These are phyloP conservation scores for Pampus argenteus DNA, from an alignment of 2,797 vertebrate species.

Conservation along the genomic window DNA sequence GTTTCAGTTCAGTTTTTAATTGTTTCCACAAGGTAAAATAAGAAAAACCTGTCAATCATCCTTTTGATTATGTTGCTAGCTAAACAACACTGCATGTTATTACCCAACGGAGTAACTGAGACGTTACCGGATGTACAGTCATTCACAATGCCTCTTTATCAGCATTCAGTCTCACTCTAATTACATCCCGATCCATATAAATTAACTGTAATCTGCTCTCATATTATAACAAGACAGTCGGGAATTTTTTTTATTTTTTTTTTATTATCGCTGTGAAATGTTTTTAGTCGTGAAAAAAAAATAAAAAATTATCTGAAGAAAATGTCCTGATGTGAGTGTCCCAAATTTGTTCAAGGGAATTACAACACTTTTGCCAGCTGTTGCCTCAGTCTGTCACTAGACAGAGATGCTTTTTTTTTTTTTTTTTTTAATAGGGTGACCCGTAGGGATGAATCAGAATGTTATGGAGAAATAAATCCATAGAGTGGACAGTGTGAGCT, in stretches of 20 bases:
- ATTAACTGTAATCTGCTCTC: slow-evolving; percentile 37
- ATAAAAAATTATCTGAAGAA: slow-evolving; percentile 51
- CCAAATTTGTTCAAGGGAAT: slow-evolving; percentile 67
- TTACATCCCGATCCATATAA: slow-evolving; percentile 27
- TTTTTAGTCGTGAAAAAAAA: slow-evolving; percentile 30
- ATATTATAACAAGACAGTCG: slow-evolving; percentile 28
- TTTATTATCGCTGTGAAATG: slow-evolving; percentile 32
- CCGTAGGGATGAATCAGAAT: slow-evolving; percentile 64
- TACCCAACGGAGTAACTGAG: slow-evolving; percentile 26
- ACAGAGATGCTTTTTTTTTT: slow-evolving; percentile 34
- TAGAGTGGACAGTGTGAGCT: slow-evolving; percentile 50
- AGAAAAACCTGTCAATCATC: slow-evolving; percentile 40
- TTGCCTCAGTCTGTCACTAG: slow-evolving; percentile 76
- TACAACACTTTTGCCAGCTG: slow-evolving; percentile 63
- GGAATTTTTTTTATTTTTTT: neutral
- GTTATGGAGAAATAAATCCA: slow-evolving; percentile 49
- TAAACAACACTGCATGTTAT: slow-evolving; percentile 12
- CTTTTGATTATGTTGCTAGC: slow-evolving; percentile 25
- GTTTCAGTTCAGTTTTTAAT: slow-evolving; percentile 40
- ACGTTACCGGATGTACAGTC: slow-evolving; percentile 16
- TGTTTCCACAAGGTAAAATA: slow-evolving; percentile 51
- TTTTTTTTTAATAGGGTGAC: slow-evolving; percentile 53
- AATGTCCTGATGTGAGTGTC: slow-evolving; percentile 57
- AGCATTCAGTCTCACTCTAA: slow-evolving; percentile 29
- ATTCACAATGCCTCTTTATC: slow-evolving; percentile 31